These are phyloP conservation scores for Rhopalosiphum maidis DNA, from an alignment of 1,140 invertebrate genomes.

Conservation along the genomic window DNA sequence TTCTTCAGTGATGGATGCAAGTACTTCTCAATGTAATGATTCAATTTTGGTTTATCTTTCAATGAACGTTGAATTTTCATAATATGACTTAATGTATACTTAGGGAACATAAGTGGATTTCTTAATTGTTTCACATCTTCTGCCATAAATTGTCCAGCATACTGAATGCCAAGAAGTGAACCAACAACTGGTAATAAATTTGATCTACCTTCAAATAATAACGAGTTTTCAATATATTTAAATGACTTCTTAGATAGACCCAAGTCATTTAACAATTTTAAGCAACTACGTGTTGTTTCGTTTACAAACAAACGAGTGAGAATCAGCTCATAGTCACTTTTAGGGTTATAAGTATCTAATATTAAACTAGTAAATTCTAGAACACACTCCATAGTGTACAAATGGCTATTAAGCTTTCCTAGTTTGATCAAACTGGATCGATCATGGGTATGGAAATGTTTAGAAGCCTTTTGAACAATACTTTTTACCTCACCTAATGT, in stretches of 20 bases:
- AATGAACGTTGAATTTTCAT: constrained; percentile 7
- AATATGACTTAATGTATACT: constrained; percentile 43
- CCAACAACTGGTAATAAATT: constrained; percentile 14
- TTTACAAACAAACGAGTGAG: constrained; percentile 36
- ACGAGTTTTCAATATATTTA: constrained; percentile 28
- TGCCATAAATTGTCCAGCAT: constrained; percentile 44
- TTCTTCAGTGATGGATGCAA: constrained; percentile 36
- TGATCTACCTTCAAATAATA: constrained; percentile 39
- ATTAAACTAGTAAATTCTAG: constrained; percentile 25
- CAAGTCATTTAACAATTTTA: constrained; percentile 31
- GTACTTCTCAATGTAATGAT: background rate
- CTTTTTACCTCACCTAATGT: constrained; percentile 34
- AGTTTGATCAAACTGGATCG: background rate
- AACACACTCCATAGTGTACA: constrained; percentile 43
- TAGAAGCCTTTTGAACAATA: background rate
- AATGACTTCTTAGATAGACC: background rate
- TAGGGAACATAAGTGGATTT: constrained; percentile 53
- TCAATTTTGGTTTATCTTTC: constrained; percentile 48
- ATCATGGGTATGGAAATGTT: background rate
- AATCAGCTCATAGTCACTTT: constrained; percentile 38
- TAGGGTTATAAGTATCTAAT: background rate
- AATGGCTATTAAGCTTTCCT: constrained; percentile 34
- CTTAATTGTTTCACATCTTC: constrained; percentile 42
- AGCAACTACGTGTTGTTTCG: constrained; percentile 6
- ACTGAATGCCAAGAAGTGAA: constrained; percentile 44